Evolutionary conservation across 2,888 invertebrate genomes (phyloP).

Genomic region (Melipona bicolor): DNA sequence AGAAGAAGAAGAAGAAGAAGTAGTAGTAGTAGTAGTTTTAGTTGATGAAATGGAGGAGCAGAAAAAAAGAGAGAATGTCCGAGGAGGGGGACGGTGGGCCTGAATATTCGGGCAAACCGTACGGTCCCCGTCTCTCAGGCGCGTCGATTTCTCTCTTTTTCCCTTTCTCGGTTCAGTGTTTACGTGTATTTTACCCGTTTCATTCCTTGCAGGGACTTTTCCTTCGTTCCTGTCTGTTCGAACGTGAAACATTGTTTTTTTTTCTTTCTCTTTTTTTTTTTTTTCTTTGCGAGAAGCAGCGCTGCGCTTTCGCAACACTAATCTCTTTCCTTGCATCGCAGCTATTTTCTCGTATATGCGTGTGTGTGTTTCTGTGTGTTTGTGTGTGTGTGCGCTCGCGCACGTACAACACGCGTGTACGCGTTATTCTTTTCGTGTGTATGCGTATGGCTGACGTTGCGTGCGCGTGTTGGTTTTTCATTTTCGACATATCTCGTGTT

Average conservation of each 20-base stretch:
- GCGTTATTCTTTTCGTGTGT: constrained; percentile 4
- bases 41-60: constrained; percentile 55
- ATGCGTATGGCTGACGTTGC: constrained; percentile 20
- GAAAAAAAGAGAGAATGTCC: constrained; percentile 66
- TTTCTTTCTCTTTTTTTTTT: neutral
- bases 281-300: constrained; percentile 44
- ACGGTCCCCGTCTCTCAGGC: constrained; percentile 12
- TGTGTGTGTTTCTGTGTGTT: neutral
- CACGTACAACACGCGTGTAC: constrained; percentile 3
- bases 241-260: constrained; percentile 42
- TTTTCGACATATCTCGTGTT: constrained; percentile 59
- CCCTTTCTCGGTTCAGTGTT: constrained; percentile 55
- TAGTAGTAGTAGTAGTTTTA: constrained; percentile 27
- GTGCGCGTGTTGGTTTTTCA: constrained; percentile 48
- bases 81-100: neutral
- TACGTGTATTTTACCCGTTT: constrained; percentile 58
- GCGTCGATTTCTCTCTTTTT: constrained; percentile 54
- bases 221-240: constrained; percentile 65
- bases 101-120: constrained; percentile 10
- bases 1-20: constrained; percentile 51
- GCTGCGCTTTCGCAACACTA: constrained; percentile 54
- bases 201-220: constrained; percentile 53
- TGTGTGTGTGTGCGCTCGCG: neutral
- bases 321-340: constrained; percentile 56
- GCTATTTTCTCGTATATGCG: constrained; percentile 41